These are phyloP conservation scores for Oostethus manadensis DNA, from an alignment of 2,113 vertebrate species.

Conservation along the genomic window DNA sequence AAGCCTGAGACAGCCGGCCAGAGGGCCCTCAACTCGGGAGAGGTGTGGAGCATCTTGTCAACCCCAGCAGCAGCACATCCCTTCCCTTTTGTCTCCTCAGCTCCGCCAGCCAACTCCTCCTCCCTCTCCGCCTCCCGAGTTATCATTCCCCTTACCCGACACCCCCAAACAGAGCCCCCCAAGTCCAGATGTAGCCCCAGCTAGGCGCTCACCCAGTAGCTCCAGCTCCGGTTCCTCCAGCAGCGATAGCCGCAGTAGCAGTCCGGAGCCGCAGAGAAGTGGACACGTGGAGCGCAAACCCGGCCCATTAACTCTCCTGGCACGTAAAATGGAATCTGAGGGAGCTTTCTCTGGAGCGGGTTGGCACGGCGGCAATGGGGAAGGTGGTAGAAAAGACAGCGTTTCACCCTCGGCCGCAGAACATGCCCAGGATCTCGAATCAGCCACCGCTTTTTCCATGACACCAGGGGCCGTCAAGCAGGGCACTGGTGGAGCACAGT, in stretches of 20 bases:
- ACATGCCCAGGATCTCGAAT: slow-evolving; percentile 46
- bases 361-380: slow-evolving; percentile 48
- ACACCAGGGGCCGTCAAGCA: slow-evolving; percentile 50
- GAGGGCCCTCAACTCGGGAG: slow-evolving; percentile 55
- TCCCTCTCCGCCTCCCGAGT: slow-evolving; percentile 72
- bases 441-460: slow-evolving; percentile 56
- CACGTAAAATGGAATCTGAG: slow-evolving; percentile 73
- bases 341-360: slow-evolving; percentile 66
- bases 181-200: slow-evolving; percentile 62
- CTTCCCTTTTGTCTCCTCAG: slow-evolving; percentile 68
- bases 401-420: slow-evolving; percentile 36
- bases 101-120: slow-evolving; percentile 74
- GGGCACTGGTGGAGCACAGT: slow-evolving; percentile 36
- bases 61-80: slow-evolving; percentile 68
- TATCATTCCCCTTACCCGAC: slow-evolving; percentile 74
- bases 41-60: slow-evolving; percentile 66
- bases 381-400: slow-evolving; percentile 54
- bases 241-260: slow-evolving; percentile 73
- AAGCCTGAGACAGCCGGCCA: slow-evolving; percentile 52
- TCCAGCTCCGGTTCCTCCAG: slow-evolving; percentile 74
- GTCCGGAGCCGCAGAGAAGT: slow-evolving; percentile 70
- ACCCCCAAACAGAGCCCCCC: slow-evolving; percentile 77
- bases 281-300: slow-evolving; percentile 65
- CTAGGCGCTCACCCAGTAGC: slow-evolving; percentile 62
- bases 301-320: slow-evolving; percentile 69